phyloP scores from a whole-genome alignment of 1,140 invertebrate genomes.

The Zaprionus ornatus region DNA sequence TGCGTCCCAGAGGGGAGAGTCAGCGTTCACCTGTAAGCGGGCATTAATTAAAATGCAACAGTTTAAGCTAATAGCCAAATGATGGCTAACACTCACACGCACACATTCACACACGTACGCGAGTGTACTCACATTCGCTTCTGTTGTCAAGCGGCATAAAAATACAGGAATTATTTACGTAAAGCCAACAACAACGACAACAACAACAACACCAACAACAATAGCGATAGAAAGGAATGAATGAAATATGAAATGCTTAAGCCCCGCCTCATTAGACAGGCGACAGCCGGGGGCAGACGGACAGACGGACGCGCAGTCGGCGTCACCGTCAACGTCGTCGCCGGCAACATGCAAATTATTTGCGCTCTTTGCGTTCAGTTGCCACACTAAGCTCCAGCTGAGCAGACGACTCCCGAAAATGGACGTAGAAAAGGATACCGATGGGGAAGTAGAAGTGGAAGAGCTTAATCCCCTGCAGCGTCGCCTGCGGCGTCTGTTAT shows the following conservation, averaged over 20 bases:
- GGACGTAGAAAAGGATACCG: slow-evolving; percentile 37
- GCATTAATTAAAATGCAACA: slow-evolving; percentile 75
- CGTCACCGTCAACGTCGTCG: not conserved
- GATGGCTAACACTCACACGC: slow-evolving; percentile 6
- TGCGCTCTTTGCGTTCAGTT: slow-evolving; percentile 53
- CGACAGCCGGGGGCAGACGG: not conserved
- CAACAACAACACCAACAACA: not conserved
- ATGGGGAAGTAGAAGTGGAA: slow-evolving; percentile 28
- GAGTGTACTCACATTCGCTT: not conserved
- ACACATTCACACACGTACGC: not conserved
- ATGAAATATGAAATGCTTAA: slow-evolving; percentile 26
- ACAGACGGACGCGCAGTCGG: not conserved
- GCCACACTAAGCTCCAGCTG: slow-evolving; percentile 55
- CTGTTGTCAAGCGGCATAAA: slow-evolving; percentile 56
- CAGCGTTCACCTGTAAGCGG: slow-evolving; percentile 10
- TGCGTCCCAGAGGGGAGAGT: slow-evolving; percentile 21
- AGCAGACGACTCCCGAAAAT: slow-evolving; percentile 43
- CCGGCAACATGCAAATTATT: slow-evolving; percentile 68
- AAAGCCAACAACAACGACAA: slow-evolving; percentile 13
- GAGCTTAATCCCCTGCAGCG: slow-evolving; percentile 36
- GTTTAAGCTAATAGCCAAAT: slow-evolving; percentile 66
- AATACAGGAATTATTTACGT: slow-evolving; percentile 72
- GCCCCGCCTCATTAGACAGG: slow-evolving; percentile 47
- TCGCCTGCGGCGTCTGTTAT: slow-evolving; percentile 50
- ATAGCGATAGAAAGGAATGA: slow-evolving; percentile 18